These are phyloP conservation scores for Pyrocephalus nanus DNA, from an alignment of 2,797 vertebrate genomes.

Conservation along the genomic window DNA sequence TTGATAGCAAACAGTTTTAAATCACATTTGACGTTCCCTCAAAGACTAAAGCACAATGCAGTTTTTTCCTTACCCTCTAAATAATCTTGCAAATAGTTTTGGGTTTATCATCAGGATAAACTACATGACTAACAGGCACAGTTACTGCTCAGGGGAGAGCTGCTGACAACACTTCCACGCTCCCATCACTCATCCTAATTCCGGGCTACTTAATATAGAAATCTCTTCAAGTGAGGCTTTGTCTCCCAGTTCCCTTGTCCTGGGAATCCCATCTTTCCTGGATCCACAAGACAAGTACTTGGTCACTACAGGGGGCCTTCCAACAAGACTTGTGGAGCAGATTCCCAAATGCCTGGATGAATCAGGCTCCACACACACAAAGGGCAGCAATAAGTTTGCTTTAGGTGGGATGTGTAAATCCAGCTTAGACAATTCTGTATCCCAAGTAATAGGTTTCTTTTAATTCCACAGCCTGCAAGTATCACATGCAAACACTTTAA, in stretches of 20 bases:
- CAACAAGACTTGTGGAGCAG: neutral
- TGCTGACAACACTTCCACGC: slow-evolving; percentile 1
- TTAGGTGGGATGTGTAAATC: neutral
- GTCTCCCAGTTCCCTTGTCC: neutral
- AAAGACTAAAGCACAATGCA: neutral
- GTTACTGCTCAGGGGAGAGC: neutral
- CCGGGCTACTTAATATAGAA: neutral
- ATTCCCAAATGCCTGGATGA: neutral
- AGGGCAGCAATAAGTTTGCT: neutral
- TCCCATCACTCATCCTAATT: slow-evolving; percentile 11
- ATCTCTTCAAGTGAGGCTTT: neutral
- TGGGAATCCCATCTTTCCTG: slow-evolving; percentile 11
- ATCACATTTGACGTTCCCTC: neutral
- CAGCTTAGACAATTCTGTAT: neutral
- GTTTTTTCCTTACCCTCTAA: neutral
- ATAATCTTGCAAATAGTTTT: slow-evolving; percentile 21
- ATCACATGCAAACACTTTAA: neutral
- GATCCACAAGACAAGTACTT: neutral
- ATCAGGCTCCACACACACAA: neutral
- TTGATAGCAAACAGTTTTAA: neutral
- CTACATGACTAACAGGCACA: slow-evolving; percentile 1
- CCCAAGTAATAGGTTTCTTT: neutral
- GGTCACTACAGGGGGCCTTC: neutral
- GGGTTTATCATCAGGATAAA: slow-evolving; percentile 36
- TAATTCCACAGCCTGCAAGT: neutral